Conservation (phyloP, 2,113 vertebrate genomes). For the Caloenas nicobarica region DNA sequence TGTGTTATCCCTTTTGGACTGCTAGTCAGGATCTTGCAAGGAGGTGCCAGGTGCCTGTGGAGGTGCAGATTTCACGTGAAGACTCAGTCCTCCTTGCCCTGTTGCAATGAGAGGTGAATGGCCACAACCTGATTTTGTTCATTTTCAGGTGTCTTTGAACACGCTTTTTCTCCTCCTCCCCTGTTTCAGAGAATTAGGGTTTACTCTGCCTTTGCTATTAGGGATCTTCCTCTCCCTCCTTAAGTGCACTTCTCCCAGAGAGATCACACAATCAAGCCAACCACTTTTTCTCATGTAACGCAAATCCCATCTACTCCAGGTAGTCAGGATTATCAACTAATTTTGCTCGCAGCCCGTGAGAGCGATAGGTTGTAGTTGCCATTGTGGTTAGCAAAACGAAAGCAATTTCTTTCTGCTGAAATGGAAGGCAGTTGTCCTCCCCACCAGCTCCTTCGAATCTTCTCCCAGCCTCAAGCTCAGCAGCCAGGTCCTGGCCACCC, state of each 20-base stretch:
- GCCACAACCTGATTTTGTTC: background rate
- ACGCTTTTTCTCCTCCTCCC: fast-evolving
- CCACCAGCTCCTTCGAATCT: background rate
- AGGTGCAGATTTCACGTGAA: background rate
- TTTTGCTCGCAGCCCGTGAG: background rate
- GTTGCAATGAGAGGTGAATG: background rate
- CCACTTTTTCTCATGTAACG: background rate
- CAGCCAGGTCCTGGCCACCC: background rate
- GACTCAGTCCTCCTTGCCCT: background rate
- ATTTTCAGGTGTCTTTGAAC: background rate
- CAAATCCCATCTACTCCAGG: background rate
- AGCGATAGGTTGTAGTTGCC: fast-evolving
- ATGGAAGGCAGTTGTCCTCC: background rate
- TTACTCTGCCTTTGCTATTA: background rate
- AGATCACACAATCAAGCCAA: background rate
- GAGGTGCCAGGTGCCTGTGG: background rate
- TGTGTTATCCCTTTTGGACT: background rate
- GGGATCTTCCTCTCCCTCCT: background rate
- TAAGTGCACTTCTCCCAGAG: background rate
- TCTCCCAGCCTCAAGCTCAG: background rate
- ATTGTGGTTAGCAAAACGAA: background rate
- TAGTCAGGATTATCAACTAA: background rate
- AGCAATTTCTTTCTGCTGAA: background rate
- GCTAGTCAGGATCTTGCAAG: background rate
- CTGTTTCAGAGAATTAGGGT: background rate